Base-by-base conservation (phyloP, 2,797 vertebrate species). In the Sebastes kiyomatsui region DNA sequence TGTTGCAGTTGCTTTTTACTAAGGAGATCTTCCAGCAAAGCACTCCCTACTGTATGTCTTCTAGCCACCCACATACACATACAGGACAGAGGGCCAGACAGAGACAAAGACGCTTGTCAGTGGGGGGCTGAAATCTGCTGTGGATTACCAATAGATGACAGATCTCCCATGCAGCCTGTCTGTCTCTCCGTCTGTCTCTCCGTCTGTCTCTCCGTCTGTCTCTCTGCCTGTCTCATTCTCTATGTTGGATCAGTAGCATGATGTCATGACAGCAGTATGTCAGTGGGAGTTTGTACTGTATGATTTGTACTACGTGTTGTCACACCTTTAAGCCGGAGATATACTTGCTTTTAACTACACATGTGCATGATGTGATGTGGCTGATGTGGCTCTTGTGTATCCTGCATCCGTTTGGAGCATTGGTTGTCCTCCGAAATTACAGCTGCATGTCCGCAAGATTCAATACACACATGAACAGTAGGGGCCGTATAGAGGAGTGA, bases 111-210 rank as follows among this genome's bases (percentile, higher is more conserved):
- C 38, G 67, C 12, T 58, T 74, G 70, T 72, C 83, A 71, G 73
- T 33, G 65, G 80, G 81, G 67, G 56, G 16, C 60, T 80, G 28
- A 76, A 82, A 90, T 86, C 77, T 75, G 82, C 49, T 67, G 74
- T 80, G 80, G 78, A 86, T 90, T 86, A 84, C 56, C 28, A 69
- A 27, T 67, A 87, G 78, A 86, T 87, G 77, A 82, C 38, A 86
- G 74, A 81, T 82, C 32, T 80, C 35, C 75, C 49, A 7, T 70
- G 66, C 46, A 22, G 23, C 2, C 67, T 78, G 60, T 8, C 58
- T 30, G 16, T 65, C 62, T 79, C 38, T 20, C 42, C 4, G 33
- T 33, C 32, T 32, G 32, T 32, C 32, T 32, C 3, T 10, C 9
- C 2, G 30, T 30, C 30, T 32, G 32, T 32, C 30, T 32, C 32